phyloP scores from a whole-genome alignment of 2,797 vertebrate genomes.

The Melanotaenia maccullochi region DNA sequence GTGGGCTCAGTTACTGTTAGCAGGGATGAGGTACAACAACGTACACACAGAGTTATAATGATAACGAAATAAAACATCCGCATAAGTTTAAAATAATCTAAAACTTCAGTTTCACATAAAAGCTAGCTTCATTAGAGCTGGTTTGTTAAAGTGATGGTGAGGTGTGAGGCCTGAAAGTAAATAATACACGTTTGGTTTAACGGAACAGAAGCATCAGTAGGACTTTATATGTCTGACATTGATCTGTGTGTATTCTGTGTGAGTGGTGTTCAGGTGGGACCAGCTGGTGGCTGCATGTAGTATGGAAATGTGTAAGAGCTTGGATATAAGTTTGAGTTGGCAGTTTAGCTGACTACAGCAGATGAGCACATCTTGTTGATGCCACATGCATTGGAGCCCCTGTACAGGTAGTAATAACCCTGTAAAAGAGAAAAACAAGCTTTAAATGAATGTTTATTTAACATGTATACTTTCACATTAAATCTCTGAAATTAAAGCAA shows the following conservation, averaged over 20 bases:
- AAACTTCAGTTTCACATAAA: slow-evolving; percentile 13
- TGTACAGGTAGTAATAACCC: slow-evolving; percentile 93
- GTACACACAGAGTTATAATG: slow-evolving; percentile 22
- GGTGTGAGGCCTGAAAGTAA: slow-evolving; percentile 22
- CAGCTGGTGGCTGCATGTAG: neutral
- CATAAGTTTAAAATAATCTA: slow-evolving; percentile 31
- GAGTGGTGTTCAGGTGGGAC: neutral
- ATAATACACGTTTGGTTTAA: slow-evolving; percentile 37
- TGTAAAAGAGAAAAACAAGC: slow-evolving; percentile 46
- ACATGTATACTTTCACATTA: no score
- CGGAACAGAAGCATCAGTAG: slow-evolving; percentile 27
- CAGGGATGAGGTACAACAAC: slow-evolving; percentile 23
- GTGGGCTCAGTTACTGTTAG: slow-evolving; percentile 17
- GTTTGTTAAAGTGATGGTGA: slow-evolving; percentile 18
- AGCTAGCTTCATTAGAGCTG: slow-evolving; percentile 37
- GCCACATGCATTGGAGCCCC: slow-evolving; percentile 87
- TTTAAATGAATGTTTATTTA: neutral
- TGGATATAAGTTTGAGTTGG: neutral
- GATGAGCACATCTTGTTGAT: slow-evolving; percentile 92
- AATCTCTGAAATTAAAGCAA: no score
- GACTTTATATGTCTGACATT: slow-evolving; percentile 11
- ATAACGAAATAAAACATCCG: slow-evolving; percentile 28
- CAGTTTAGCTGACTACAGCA: slow-evolving; percentile 84
- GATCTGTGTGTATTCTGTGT: slow-evolving; percentile 24
- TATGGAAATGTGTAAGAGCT: neutral